phyloP scores from a whole-genome alignment of 2,888 invertebrate genomes.

The Dexiosoma caninum region DNA sequence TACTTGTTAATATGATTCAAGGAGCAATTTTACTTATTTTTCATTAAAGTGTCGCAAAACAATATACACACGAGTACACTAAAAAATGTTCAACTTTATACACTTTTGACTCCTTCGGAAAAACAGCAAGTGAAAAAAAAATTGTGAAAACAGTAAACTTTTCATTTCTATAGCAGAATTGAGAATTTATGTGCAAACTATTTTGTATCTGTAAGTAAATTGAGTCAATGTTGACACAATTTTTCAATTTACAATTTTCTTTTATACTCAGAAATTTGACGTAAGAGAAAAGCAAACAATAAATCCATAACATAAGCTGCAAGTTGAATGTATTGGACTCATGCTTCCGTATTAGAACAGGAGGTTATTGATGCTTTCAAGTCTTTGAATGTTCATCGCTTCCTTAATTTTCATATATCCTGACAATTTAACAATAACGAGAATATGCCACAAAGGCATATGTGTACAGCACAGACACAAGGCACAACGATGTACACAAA shows the following conservation, averaged over 20 bases:
- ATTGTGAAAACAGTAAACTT: conserved; percentile 19
- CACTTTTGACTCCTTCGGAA: background rate
- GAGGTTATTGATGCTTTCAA: background rate
- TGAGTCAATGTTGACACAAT: conserved; percentile 59
- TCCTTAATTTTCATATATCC: conserved; percentile 42
- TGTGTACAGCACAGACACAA: background rate
- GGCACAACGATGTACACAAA: background rate
- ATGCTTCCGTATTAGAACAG: background rate
- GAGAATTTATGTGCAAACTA: background rate
- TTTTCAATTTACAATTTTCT: conserved; percentile 30
- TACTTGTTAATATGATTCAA: background rate
- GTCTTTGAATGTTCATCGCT: background rate
- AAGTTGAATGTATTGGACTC: conserved; percentile 12
- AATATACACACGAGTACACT: background rate
- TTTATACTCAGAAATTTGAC: conserved; percentile 4
- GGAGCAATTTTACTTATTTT: background rate
- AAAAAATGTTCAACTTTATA: no score
- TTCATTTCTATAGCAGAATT: background rate
- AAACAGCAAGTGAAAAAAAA: background rate
- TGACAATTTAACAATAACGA: conserved; percentile 39
- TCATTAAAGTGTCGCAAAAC: background rate
- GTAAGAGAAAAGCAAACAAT: background rate
- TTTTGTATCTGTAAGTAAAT: conserved; percentile 37
- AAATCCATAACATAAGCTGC: conserved; percentile 18
- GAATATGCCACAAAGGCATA: conserved; percentile 18